These are phyloP conservation scores for Zenarchopterus dispar DNA, from an alignment of 2,797 vertebrate genomes.

Conservation along the genomic window DNA sequence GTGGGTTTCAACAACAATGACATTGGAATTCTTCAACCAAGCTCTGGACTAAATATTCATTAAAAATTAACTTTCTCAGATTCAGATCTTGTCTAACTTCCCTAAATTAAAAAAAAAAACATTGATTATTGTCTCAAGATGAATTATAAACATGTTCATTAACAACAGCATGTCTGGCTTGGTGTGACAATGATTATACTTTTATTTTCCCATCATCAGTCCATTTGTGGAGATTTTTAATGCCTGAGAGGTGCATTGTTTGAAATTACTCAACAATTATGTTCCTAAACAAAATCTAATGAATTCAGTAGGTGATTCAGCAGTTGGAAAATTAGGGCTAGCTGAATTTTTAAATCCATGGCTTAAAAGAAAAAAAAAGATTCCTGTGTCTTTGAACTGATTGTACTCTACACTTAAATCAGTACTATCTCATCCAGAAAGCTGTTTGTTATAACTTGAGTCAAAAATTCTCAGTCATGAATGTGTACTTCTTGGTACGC, in stretches of 20 bases:
- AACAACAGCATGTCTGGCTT: slow-evolving; percentile 23
- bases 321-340: not conserved
- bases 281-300: slow-evolving; percentile 6
- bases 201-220: slow-evolving; percentile 20
- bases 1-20: slow-evolving; percentile 1
- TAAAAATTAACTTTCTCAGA: slow-evolving; percentile 8
- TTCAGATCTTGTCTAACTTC: not conserved
- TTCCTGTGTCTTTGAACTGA: slow-evolving; percentile 4
- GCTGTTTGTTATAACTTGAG: not conserved
- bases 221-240: slow-evolving; percentile 16
- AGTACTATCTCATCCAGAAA: not conserved
- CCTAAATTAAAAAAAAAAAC: too few relatives aligned
- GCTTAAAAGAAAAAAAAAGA: slow-evolving; percentile 4
- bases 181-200: slow-evolving; percentile 4
- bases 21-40: slow-evolving; percentile 2
- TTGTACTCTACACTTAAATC: not conserved
- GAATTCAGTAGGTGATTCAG: slow-evolving; percentile 7
- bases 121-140: not conserved
- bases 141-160: not conserved
- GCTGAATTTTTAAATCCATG: not conserved
- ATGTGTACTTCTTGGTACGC: slow-evolving; percentile 9
- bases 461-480: not conserved
- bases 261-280: slow-evolving; percentile 2
- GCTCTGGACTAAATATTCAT: slow-evolving; percentile 11
- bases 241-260: slow-evolving; percentile 23